phyloP scores from a whole-genome alignment of 2,797 vertebrate genomes.

The Pseudotriccus pelzelni region DNA sequence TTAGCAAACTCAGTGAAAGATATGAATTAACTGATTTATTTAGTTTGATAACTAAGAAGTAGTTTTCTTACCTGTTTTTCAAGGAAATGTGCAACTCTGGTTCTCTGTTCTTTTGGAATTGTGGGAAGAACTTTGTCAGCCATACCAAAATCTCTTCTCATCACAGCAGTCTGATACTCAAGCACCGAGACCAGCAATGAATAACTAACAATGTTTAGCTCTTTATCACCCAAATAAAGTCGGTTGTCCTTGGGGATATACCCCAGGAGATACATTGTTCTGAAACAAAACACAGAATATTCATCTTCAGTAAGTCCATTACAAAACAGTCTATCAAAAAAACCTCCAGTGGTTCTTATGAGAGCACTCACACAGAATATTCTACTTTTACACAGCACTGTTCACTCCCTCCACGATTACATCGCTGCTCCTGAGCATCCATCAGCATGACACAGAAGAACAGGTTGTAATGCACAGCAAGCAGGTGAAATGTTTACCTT shows the following conservation, averaged over 20 bases:
- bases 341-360: not conserved
- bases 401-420: not conserved
- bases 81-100: constrained; percentile 96
- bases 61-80: constrained; percentile 89
- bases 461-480: not conserved
- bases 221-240: constrained; percentile 96
- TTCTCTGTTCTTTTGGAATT: constrained; percentile 97
- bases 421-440: not conserved
- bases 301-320: not conserved
- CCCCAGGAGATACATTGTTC: constrained; percentile 97
- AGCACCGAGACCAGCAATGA: constrained; percentile 95
- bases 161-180: constrained; percentile 98
- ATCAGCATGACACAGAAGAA: not conserved
- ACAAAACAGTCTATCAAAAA: not conserved
- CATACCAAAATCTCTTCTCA: constrained; percentile 97
- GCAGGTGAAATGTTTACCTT: not conserved
- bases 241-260: constrained; percentile 99
- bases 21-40: not conserved
- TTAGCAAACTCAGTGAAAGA: not conserved
- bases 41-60: not conserved
- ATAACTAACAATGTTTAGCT: constrained; percentile 97
- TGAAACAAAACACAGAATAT: constrained; percentile 59
- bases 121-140: constrained; percentile 97
- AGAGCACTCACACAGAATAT: not conserved
- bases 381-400: not conserved